Conservation (phyloP, 2,888 invertebrate genomes). For the Oligia fasciuncula region DNA sequence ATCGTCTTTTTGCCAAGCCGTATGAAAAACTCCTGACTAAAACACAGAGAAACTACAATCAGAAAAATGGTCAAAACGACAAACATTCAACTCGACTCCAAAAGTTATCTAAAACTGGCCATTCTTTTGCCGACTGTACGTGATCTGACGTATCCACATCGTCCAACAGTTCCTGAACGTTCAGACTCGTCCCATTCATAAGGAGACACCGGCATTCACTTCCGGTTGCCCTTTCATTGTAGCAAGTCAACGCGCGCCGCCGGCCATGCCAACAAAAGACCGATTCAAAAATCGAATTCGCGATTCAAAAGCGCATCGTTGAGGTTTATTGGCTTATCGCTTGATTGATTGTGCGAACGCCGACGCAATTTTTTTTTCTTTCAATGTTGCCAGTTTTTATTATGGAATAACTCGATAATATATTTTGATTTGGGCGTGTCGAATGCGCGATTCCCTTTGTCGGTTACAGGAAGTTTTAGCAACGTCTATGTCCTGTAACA, state of each 20-base stretch:
- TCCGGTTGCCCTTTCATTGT: conserved; percentile 88
- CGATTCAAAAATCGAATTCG: conserved; percentile 87
- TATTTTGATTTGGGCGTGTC: conserved; percentile 90
- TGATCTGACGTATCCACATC: conserved; percentile 73
- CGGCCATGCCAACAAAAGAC: conserved; percentile 85
- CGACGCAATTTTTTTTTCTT: conserved; percentile 74
- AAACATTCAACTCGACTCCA: conserved; percentile 23
- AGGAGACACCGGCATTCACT: conserved; percentile 85
- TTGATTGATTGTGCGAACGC: conserved; percentile 90
- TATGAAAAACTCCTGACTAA: neutral
- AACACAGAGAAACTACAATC: neutral
- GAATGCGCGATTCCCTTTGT: conserved; percentile 83
- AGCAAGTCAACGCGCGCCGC: conserved; percentile 85
- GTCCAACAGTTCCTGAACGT: conserved; percentile 85
- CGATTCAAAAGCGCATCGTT: conserved; percentile 90
- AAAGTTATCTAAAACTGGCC: conserved; percentile 48
- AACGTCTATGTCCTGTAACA: conserved; percentile 78
- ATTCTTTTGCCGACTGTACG: conserved; percentile 74
- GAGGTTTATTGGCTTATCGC: conserved; percentile 91
- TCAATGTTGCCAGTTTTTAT: conserved; percentile 68
- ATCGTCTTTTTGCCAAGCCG: neutral
- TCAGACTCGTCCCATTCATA: conserved; percentile 77
- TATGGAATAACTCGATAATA: conserved; percentile 79
- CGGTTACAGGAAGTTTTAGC: conserved; percentile 84
- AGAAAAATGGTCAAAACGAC: neutral